Evolutionary conservation across 2,113 vertebrate genomes (phyloP).

Genomic region (Notarius lentiginosus): DNA sequence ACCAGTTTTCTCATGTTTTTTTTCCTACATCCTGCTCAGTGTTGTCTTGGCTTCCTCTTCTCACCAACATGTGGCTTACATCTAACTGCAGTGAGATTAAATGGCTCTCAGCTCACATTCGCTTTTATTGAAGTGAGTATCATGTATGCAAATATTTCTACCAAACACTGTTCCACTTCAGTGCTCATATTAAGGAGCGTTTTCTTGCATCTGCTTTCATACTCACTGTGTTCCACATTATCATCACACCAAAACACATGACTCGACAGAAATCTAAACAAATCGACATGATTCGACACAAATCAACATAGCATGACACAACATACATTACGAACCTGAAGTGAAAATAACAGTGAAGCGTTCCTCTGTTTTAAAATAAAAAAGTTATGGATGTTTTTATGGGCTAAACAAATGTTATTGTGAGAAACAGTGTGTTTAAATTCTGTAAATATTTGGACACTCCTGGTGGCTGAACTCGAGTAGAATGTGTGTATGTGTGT

Average conservation of each 20-base stretch:
- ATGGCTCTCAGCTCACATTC: neutral
- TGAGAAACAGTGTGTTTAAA: neutral
- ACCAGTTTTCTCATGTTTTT: neutral
- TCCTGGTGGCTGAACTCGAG: neutral
- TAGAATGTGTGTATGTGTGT: constrained; percentile 10
- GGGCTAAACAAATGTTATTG: neutral
- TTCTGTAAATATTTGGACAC: neutral
- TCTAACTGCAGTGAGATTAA: constrained; percentile 4
- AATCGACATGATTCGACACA: neutral
- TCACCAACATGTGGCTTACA: constrained; percentile 25
- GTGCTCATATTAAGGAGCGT: constrained; percentile 27
- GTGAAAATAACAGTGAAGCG: neutral
- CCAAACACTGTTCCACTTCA: constrained; percentile 10
- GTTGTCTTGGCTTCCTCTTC: neutral
- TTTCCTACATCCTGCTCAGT: constrained; percentile 15
- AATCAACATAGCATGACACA: neutral
- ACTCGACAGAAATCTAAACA: neutral
- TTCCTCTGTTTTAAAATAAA: neutral
- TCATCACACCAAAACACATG: neutral
- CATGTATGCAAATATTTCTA: constrained; percentile 24
- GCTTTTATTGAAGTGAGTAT: constrained; percentile 20
- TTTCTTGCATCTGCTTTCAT: neutral
- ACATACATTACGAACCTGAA: neutral
- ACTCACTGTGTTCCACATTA: neutral
- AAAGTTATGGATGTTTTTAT: neutral